Evolutionary conservation across 2,113 vertebrate genomes (phyloP), one percentile per base, ranked within the genome.

Genomic region (Hymenochirus boettgeri): DNA sequence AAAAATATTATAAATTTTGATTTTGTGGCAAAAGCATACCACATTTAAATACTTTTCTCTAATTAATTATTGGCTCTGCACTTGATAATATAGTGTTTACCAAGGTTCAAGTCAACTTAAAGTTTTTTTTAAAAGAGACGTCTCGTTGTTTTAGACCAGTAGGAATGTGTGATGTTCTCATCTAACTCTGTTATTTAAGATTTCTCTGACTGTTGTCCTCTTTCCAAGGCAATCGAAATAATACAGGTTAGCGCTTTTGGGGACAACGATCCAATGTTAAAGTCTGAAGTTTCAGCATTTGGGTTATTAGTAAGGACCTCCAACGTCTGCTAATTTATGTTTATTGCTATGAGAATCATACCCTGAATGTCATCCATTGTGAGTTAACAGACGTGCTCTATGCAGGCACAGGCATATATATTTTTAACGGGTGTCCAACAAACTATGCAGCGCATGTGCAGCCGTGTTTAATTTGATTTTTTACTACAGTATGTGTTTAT

Each of bases 211-310:
- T 47, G 2, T 25, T 47, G 2, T 25, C 33, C 53, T 21, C 11
- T 18, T 63, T 64, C 61, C 61, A 64, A 55, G 15, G 23, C 48
- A 57, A 57, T 65, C 22, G 5, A 51, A 65, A 57, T 60, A 60
- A 65, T 47, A 45, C 54, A 21, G 29, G 57, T 18, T 26, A 9
- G 15, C 31, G 63, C 56, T 65, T 57, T 17, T 29, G 21, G 57
- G 57, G 63, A 54, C 57, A 13, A 10, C 54, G 3, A 7, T 50
- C 54, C 54, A 65, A 65, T 15, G 50, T 35, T n/a, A 19, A 47
- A 48, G 4, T 33, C 31, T 26, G 29, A n/a, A 18, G 25, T 25
- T 50, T 65, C 57, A 50, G 21, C 57, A 47, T 57, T 35, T 7
- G 24, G 55, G 17, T 53, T 22, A 53, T 63, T 26, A 25, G 21